Conservation (phyloP, 2,797 vertebrate genomes). For the Microctenopoma stevenorrisi region DNA sequence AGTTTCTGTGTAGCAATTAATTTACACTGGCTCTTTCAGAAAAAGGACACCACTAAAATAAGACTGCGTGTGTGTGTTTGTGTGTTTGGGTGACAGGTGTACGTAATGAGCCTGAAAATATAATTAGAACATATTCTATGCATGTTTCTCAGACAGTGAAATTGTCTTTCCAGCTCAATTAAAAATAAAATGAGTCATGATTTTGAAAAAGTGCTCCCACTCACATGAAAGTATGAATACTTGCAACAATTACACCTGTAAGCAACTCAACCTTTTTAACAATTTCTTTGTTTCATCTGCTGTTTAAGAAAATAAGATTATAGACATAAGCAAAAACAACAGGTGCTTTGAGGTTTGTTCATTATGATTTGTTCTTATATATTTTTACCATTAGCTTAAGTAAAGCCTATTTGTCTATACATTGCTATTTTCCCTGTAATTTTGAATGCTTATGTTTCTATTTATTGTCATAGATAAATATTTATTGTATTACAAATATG, state of each 20-base stretch:
- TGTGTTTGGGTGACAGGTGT: slow-evolving; percentile 29
- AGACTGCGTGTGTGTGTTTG: neutral
- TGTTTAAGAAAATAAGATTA: slow-evolving; percentile 30
- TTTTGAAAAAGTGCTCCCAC: slow-evolving; percentile 49
- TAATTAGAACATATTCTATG: slow-evolving; percentile 48
- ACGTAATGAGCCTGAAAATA: slow-evolving; percentile 50
- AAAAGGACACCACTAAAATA: slow-evolving; percentile 41
- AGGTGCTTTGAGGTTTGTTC: neutral
- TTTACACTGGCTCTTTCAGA: slow-evolving; percentile 40
- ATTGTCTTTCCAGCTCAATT: slow-evolving; percentile 56
- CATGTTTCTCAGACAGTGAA: slow-evolving; percentile 36
- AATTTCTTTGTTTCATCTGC: slow-evolving; percentile 4
- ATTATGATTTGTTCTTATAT: neutral
- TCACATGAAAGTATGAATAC: slow-evolving; percentile 44
- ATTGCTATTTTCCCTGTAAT: no score
- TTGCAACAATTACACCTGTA: slow-evolving; percentile 41
- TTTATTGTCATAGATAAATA: neutral
- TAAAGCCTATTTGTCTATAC: neutral
- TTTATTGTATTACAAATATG: neutral
- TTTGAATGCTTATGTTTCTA: neutral
- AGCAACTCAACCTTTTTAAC: slow-evolving; percentile 38
- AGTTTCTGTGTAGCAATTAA: slow-evolving; percentile 46
- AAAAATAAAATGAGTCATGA: slow-evolving; percentile 54
- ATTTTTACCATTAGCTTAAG: neutral
- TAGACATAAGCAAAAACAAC: slow-evolving; percentile 16